These are phyloP conservation scores for Drosophila nigricruria DNA, from an alignment of 2,888 invertebrate species.

Conservation along the genomic window DNA sequence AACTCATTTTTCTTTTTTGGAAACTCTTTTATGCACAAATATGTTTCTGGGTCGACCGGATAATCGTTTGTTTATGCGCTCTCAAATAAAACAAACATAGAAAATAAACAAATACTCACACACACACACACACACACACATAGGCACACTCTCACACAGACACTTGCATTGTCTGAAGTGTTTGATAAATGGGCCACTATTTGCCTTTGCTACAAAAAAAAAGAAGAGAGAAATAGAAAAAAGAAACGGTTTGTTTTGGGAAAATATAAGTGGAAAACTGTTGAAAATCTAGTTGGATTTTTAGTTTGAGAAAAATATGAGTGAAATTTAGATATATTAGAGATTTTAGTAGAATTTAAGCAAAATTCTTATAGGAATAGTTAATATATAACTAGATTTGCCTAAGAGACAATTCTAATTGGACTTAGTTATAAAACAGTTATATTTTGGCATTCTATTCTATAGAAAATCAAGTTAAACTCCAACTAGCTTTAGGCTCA, in stretches of 20 bases:
- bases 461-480: not conserved
- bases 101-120: constrained; percentile 16
- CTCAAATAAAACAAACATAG: constrained; percentile 23
- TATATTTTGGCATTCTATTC: no score
- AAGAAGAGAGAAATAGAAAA: not conserved
- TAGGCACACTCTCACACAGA: not conserved
- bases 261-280: not conserved
- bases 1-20: constrained; percentile 28
- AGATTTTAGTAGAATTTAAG: no score
- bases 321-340: not conserved
- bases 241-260: constrained; percentile 1
- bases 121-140: constrained; percentile 2
- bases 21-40: constrained; percentile 34
- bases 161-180: constrained; percentile 26
- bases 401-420: not conserved
- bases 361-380: no score
- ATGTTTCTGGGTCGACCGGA: constrained; percentile 60
- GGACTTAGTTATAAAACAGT: no score
- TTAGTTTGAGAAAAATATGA: not conserved
- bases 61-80: constrained; percentile 61
- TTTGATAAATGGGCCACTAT: constrained; percentile 19
- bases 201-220: constrained; percentile 12
- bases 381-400: no score
- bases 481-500: not conserved
- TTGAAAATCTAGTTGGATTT: not conserved